Evolutionary conservation across 1,140 invertebrate genomes (phyloP).

Genomic region (Caerostris extrusa): DNA sequence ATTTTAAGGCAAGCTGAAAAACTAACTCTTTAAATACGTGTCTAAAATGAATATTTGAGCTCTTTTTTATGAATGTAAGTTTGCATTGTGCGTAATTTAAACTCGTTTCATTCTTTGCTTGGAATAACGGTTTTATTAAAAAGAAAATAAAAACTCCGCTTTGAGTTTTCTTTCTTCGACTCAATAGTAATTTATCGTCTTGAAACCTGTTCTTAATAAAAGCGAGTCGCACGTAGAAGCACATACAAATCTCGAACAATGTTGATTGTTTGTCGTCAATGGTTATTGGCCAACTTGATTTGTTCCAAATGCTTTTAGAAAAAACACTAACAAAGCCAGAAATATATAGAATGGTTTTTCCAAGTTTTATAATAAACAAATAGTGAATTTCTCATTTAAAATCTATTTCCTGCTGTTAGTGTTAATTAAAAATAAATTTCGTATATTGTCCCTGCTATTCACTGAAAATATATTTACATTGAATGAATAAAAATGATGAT

Average conservation of each 20-base stretch:
- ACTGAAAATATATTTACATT: too few species aligned
- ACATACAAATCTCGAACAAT: conserved; percentile 28
- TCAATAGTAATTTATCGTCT: conserved; percentile 26
- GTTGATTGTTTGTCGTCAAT: conserved; percentile 50
- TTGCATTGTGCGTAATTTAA: too few species aligned
- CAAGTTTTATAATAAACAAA: background rate
- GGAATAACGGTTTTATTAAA: background rate
- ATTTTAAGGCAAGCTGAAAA: too few species aligned
- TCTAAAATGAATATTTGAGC: too few species aligned
- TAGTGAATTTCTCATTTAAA: background rate
- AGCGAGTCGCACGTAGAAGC: background rate
- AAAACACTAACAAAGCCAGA: background rate
- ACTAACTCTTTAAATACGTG: too few species aligned
- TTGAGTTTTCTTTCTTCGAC: background rate
- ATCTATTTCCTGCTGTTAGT: background rate
- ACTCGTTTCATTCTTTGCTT: too few species aligned
- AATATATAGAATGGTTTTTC: background rate
- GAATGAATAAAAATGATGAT: too few species aligned
- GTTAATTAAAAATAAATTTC: background rate
- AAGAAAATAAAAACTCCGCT: background rate
- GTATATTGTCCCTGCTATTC: background rate
- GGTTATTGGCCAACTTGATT: conserved; percentile 49
- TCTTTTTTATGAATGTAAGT: too few species aligned
- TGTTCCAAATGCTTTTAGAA: conserved; percentile 34
- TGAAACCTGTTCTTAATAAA: conserved; percentile 58